Percentiles rank a stretch among this genome's conserved stretches.
Evolutionary conservation across 2,888 invertebrate genomes (phyloP).

Genomic region (Lepidochitona cinerea): DNA sequence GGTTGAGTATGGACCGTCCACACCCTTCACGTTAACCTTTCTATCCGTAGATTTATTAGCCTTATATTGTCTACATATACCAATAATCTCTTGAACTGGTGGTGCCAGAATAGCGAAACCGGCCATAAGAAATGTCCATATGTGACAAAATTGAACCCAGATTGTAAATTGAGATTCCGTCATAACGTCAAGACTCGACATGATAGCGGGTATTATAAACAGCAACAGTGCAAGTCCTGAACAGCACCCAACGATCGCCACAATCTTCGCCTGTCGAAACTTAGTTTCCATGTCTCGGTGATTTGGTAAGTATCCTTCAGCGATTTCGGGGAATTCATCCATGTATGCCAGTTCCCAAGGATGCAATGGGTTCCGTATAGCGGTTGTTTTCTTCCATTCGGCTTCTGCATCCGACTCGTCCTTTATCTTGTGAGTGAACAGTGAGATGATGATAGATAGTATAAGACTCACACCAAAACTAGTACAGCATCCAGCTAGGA

Average conservation of each 20-base stretch:
- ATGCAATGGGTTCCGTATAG: conserved; percentile 37
- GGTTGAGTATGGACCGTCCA: no score
- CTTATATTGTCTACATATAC: neutral
- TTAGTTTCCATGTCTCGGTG: neutral
- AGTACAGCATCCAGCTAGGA: conserved; percentile 3
- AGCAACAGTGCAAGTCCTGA: neutral
- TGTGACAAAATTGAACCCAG: conserved; percentile 1
- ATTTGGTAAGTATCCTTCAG: neutral
- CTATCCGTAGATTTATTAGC: no score
- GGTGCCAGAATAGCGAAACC: neutral
- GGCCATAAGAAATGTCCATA: neutral
- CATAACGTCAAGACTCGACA: neutral
- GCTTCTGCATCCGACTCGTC: conserved; percentile 2
- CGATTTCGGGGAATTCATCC: conserved; percentile 4
- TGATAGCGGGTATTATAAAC: neutral
- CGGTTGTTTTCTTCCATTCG: conserved; percentile 33
- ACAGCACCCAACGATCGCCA: neutral
- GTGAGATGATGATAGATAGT: conserved; percentile 14
- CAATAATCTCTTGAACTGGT: neutral
- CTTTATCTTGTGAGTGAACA: neutral
- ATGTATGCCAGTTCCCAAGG: conserved; percentile 30
- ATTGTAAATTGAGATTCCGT: neutral
- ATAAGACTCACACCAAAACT: conserved; percentile 24
- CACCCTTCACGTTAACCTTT: no score
- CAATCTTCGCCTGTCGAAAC: neutral